Evolutionary conservation across 1,140 invertebrate genomes (phyloP).

Genomic region (Nymphalis io): DNA sequence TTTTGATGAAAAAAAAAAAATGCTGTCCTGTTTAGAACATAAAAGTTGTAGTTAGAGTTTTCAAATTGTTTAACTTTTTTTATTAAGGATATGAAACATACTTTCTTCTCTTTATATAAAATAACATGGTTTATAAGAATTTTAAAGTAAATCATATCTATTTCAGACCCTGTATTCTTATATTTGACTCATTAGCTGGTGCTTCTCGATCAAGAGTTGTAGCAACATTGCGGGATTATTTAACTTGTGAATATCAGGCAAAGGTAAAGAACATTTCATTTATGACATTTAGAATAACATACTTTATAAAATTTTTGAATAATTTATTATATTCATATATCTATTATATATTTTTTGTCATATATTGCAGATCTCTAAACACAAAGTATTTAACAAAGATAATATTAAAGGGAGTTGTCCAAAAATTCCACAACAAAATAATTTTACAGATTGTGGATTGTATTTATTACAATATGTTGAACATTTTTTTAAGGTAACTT

Average conservation of each 20-base stretch:
- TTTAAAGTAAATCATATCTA: constrained; percentile 18
- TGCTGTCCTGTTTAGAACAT: too few species aligned
- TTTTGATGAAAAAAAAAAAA: too few species aligned
- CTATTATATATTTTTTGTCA: constrained; percentile 24
- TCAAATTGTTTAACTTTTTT: too few species aligned
- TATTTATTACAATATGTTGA: constrained; percentile 98
- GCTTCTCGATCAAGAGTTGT: constrained; percentile 90
- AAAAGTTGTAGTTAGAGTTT: too few species aligned
- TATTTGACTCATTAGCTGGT: constrained; percentile 95
- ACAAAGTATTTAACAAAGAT: constrained; percentile 87
- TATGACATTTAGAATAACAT: background rate
- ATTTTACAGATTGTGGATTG: constrained; percentile 98
- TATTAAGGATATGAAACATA: too few species aligned
- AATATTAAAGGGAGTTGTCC: constrained; percentile 91
- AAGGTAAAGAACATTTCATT: constrained; percentile 81
- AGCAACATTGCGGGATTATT: constrained; percentile 92
- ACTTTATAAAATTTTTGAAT: background rate
- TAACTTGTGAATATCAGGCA: constrained; percentile 93
- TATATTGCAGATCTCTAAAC: constrained; percentile 72
- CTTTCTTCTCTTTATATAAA: too few species aligned
- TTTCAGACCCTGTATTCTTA: constrained; percentile 92
- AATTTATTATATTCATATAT: background rate
- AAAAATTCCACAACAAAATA: constrained; percentile 97
- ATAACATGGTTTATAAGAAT: too few species aligned
- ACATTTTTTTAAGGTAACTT: constrained; percentile 91